Percentiles rank a stretch among this genome's conserved stretches.
phyloP scores from a whole-genome alignment of 1,140 invertebrate species.

The Drosophila pectinifera region DNA sequence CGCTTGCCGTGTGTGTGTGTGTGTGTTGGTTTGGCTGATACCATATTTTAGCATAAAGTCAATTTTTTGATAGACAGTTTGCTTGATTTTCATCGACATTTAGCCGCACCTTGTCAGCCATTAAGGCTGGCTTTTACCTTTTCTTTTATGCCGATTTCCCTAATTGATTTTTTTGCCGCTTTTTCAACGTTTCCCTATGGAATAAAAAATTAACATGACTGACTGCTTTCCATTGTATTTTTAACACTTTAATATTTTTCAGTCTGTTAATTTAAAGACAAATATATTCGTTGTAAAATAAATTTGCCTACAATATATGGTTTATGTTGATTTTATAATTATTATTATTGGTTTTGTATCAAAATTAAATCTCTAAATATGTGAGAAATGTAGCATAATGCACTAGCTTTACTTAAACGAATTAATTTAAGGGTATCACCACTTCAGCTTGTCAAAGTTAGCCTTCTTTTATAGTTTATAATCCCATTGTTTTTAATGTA shows the following conservation, averaged over 20 bases:
- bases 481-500: background rate
- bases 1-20: background rate
- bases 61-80: constrained; percentile 44
- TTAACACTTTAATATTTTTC: constrained; percentile 25
- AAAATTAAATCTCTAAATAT: background rate
- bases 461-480: background rate
- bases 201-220: background rate
- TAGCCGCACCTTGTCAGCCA: constrained; percentile 40
- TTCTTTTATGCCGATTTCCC: constrained; percentile 1
- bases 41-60: constrained; percentile 48
- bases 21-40: constrained; percentile 5
- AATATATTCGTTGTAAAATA: background rate
- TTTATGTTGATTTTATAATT: background rate
- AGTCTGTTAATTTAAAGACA: constrained; percentile 1
- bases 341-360: background rate
- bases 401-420: background rate
- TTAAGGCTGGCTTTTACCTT: constrained; percentile 11
- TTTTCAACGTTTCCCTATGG: constrained; percentile 1
- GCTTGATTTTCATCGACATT: constrained; percentile 47
- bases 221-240: constrained; percentile 27
- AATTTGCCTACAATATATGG: background rate
- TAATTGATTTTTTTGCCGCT: constrained; percentile 40
- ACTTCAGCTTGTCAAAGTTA: background rate
- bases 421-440: background rate
- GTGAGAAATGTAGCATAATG: too few species aligned